A percentile compares a stretch with the other conserved stretches of the same genome.
Conservation (phyloP, 2,888 invertebrate genomes). For the Hydrotaea cyrtoneurina region DNA sequence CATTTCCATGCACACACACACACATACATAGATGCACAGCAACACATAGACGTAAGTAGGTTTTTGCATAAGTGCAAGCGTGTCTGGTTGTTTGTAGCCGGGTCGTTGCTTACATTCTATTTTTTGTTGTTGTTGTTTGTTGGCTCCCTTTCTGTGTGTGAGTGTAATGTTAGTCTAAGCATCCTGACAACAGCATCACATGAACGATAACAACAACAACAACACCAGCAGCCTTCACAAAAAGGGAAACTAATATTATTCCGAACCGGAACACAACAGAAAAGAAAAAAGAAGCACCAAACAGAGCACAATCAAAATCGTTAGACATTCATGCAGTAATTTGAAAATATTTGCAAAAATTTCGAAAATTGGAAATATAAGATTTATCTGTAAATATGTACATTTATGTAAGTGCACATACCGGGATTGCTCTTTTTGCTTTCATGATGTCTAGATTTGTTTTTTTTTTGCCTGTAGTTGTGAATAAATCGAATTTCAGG, state of each 20-base stretch:
- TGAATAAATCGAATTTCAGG: neutral
- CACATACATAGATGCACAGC: neutral
- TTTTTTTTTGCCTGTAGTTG: neutral
- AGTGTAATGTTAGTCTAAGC: constrained; percentile 39
- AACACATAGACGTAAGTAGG: neutral
- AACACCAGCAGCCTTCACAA: neutral
- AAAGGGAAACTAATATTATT: constrained; percentile 49
- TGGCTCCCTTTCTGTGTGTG: neutral
- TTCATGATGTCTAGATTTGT: neutral
- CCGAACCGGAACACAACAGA: neutral
- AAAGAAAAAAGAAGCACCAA: constrained; percentile 5
- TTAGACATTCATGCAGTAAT: constrained; percentile 58
- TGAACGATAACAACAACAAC: neutral
- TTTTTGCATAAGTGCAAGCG: neutral
- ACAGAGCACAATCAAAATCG: constrained; percentile 55
- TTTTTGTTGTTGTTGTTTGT: no score
- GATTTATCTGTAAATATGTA: constrained; percentile 49
- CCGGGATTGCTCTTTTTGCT: neutral
- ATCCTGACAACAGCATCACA: constrained; percentile 23
- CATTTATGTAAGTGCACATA: neutral
- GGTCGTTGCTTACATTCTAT: neutral
- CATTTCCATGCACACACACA: neutral
- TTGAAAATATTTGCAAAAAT: constrained; percentile 62
- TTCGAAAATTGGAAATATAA: constrained; percentile 62
- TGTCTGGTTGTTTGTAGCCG: constrained; percentile 39